Evolutionary conservation across 2,113 vertebrate species (phyloP).

Genomic region (Catagonus wagneri): DNA sequence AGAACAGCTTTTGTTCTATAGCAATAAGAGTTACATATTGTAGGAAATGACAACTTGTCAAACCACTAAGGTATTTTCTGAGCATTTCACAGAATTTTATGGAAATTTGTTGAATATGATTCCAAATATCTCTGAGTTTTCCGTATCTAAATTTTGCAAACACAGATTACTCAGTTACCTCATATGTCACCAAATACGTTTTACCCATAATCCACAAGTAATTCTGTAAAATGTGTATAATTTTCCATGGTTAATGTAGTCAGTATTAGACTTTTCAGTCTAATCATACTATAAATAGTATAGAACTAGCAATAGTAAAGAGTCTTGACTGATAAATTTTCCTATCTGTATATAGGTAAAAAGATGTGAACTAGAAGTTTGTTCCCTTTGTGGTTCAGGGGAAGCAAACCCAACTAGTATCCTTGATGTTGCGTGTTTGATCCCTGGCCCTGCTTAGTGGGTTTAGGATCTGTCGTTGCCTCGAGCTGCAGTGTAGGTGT

Average conservation of each 20-base stretch:
- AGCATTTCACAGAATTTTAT: conserved; percentile 51
- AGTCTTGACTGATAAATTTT: not conserved
- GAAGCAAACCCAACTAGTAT: no score
- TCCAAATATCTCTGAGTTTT: conserved; percentile 41
- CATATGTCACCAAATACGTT: conserved; percentile 1
- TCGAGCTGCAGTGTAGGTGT: no score
- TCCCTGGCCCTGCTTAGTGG: no score
- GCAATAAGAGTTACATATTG: conserved; percentile 35
- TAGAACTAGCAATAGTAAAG: not conserved
- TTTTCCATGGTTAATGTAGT: conserved; percentile 15
- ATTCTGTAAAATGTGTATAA: conserved; percentile 8
- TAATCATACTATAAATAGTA: not conserved
- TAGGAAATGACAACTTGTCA: conserved; percentile 53
- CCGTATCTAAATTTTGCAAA: conserved; percentile 47
- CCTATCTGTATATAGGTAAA: not conserved
- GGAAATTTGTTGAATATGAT: conserved; percentile 17
- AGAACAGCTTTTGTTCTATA: conserved; percentile 21
- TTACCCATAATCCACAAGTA: not conserved
- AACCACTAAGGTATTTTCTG: not conserved
- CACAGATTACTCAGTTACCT: conserved; percentile 16
- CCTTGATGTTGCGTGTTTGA: no score
- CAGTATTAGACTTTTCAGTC: conserved; percentile 1
- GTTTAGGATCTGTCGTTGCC: no score
- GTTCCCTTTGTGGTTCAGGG: no score
- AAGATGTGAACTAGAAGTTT: not conserved